Evolutionary conservation across 1,140 invertebrate species (phyloP).

Genomic region (Vanessa atalanta): DNA sequence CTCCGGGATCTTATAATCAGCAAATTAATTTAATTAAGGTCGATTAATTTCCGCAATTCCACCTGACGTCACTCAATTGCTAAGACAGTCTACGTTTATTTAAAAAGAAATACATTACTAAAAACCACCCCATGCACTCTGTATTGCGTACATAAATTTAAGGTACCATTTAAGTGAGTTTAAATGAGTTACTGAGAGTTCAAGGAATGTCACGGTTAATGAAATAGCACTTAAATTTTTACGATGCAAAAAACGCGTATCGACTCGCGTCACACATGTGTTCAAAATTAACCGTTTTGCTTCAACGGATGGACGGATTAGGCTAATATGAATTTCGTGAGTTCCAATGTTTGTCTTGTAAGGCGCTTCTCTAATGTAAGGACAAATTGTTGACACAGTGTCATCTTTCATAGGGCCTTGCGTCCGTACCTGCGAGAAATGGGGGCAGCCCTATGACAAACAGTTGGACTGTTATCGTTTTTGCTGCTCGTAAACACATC

Average conservation of each 20-base stretch:
- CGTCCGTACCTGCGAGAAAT: conserved; percentile 54
- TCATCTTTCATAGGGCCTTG: conserved; percentile 67
- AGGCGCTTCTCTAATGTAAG: conserved; percentile 58
- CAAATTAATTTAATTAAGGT: no score
- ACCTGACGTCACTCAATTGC: no score
- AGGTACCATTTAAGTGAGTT: conserved; percentile 1
- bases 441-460: conserved; percentile 46
- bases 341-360: conserved; percentile 73
- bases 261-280: conserved; percentile 60
- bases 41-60: no score
- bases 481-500: conserved; percentile 5
- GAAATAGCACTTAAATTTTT: conserved; percentile 73
- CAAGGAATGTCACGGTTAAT: conserved; percentile 63
- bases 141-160: no score
- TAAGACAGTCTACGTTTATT: no score
- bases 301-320: conserved; percentile 72
- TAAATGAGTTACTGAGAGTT: conserved; percentile 18
- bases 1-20: no score
- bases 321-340: conserved; percentile 76
- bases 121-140: no score
- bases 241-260: conserved; percentile 68
- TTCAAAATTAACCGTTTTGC: conserved; percentile 63
- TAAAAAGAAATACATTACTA: no score
- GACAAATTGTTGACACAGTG: conserved; percentile 77
- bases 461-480: conserved; percentile 33